These are phyloP conservation scores for Gavialis gangeticus DNA, from an alignment of 2,113 vertebrate genomes.

Conservation along the genomic window DNA sequence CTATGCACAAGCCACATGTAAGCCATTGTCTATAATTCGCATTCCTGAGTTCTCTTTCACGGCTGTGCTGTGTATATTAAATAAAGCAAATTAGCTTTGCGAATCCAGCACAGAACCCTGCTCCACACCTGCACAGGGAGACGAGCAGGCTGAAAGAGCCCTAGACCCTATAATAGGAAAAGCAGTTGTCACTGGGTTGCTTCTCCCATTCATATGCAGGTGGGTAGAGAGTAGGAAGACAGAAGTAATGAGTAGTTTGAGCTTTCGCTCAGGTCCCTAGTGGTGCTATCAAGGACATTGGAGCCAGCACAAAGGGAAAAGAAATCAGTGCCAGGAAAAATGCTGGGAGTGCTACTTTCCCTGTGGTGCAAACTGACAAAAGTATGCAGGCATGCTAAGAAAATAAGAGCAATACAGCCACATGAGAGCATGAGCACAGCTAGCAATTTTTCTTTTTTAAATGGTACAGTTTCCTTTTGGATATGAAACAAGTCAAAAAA, in stretches of 20 bases:
- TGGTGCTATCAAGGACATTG: background rate
- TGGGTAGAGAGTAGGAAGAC: background rate
- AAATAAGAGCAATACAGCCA: background rate
- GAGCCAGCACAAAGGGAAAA: background rate
- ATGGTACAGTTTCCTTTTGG: background rate
- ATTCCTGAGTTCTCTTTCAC: background rate
- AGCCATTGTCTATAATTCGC: background rate
- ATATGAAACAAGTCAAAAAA: background rate
- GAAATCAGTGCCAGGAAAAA: background rate
- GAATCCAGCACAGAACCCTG: background rate
- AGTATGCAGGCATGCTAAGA: background rate
- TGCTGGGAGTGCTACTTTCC: background rate
- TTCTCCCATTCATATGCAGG: background rate
- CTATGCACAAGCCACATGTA: background rate
- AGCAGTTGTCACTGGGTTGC: background rate
- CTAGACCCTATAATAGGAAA: background rate
- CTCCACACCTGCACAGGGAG: background rate
- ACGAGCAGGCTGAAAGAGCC: background rate
- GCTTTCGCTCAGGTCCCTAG: background rate
- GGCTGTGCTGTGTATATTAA: background rate
- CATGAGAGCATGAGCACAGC: background rate
- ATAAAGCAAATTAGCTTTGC: background rate
- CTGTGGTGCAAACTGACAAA: background rate
- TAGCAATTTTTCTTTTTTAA: background rate
- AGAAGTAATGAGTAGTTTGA: background rate